These are phyloP conservation scores for Epirrhoe tristata DNA, from an alignment of 2,888 invertebrate species.

Conservation along the genomic window DNA sequence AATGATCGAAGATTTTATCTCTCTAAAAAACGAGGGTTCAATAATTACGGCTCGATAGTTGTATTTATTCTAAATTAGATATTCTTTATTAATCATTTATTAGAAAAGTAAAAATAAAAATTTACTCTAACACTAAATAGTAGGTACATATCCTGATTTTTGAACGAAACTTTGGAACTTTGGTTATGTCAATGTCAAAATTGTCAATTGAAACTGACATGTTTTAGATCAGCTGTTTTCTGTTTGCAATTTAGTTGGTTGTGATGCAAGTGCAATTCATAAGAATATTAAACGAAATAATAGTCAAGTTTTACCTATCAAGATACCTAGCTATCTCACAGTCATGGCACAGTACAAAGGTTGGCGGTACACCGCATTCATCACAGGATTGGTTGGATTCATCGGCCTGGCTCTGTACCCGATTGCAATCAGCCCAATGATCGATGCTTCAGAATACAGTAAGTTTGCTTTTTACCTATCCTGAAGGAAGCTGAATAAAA, in stretches of 20 bases:
- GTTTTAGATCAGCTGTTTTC: background rate
- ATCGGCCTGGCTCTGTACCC: slow-evolving; percentile 85
- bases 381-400: slow-evolving; percentile 83
- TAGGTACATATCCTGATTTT: no score
- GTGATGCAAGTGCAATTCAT: background rate
- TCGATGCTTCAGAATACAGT: slow-evolving; percentile 88
- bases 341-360: slow-evolving; percentile 65
- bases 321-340: background rate
- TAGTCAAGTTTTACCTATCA: background rate
- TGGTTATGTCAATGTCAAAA: background rate
- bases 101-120: no score
- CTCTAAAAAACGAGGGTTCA: no score
- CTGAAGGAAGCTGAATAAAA: background rate
- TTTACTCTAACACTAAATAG: no score
- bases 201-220: background rate
- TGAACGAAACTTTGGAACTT: no score
- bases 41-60: no score
- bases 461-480: slow-evolving; percentile 58
- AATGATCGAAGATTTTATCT: no score
- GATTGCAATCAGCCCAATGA: slow-evolving; percentile 86
- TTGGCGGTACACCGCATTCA: slow-evolving; percentile 81
- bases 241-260: background rate
- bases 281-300: background rate
- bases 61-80: no score
- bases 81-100: no score